Base-by-base conservation (phyloP, 2,113 vertebrate genomes). In the Poeciliopsis turrubarensis region DNA sequence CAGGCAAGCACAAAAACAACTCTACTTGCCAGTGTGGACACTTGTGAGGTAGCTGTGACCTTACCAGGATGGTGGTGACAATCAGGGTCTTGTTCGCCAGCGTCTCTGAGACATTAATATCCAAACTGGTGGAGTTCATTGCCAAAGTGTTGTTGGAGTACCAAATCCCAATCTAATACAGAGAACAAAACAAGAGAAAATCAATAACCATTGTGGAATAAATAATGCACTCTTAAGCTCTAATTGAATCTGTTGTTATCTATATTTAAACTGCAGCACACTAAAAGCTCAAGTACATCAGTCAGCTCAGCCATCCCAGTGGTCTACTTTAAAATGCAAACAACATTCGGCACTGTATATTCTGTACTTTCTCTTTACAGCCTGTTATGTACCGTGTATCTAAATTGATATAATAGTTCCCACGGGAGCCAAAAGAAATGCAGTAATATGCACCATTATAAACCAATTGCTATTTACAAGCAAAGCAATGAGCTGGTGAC, bases 61-160 rank as follows among this genome's bases (percentile, higher is more conserved):
- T 96, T 94, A 98, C 97, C 95, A 98, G 89, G 83, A 98, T 98
- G 73, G 97, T 98, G 65, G 97, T 98, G 88, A 98, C 94, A 70
- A 96, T 95, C 75, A 98, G 93, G 0, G 96, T 97, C 93, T 97
- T 97, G 92, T 98, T 98, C 78, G 95, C 95, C 79, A 98, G 82
- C 0, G 95, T 97, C 86, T 97, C 96, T 0, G 97, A 97, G 37
- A 95, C 92, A 63, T 97, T 97, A 87, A 97, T 95, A 84, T 97
- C 96, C 93, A 97, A 89, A 31, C 95, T 96, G 77, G 96, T 96
- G 79, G 96, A 95, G 13, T 98, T 96, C 97, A 98, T 98, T 19
- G 95, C 95, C 76, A 98, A 89, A 1, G 97, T 97, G 87, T 96
- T 95, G 91, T 97, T 97, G 39, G 97, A 98, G 92, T 95, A 97